Percentiles rank a stretch among this genome's conserved stretches.
These are phyloP conservation scores for Rhagonycha lutea DNA, from an alignment of 2,888 invertebrate species.

Conservation along the genomic window DNA sequence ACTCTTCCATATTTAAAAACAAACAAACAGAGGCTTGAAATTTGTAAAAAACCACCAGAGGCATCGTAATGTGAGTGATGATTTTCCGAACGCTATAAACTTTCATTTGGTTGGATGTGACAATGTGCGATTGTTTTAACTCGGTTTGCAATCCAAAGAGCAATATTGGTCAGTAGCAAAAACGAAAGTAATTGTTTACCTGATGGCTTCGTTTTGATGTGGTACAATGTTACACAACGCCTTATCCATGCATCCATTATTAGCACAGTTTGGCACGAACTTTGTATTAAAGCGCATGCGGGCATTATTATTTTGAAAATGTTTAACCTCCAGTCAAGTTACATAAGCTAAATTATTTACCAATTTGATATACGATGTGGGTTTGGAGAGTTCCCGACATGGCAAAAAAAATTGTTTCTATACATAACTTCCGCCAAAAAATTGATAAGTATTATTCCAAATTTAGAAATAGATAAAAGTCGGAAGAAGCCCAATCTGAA, in stretches of 20 bases:
- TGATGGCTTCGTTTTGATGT: conserved; percentile 69
- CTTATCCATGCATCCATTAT: conserved; percentile 75
- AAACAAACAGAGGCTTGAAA: conserved; percentile 89
- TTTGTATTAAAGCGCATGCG: conserved; percentile 73
- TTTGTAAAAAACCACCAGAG: conserved; percentile 82
- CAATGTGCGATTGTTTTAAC: conserved; percentile 79
- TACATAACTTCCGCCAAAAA: no score
- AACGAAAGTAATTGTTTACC: conserved; percentile 84
- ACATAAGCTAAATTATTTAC: not conserved
- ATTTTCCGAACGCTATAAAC: conserved; percentile 87
- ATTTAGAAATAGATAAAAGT: no score
- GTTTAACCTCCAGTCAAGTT: not conserved
- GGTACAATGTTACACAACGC: conserved; percentile 68
- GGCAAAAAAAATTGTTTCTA: no score
- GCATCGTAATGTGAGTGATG: conserved; percentile 84
- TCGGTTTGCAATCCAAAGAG: conserved; percentile 80
- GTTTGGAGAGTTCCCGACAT: not conserved
- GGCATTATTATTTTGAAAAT: conserved; percentile 64
- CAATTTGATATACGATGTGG: not conserved
- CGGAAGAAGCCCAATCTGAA: no score
- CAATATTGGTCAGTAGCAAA: conserved; percentile 75
- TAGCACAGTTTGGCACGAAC: conserved; percentile 75
- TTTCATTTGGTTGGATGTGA: conserved; percentile 79
- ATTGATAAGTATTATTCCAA: no score
- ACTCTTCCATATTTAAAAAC: conserved; percentile 89